These are phyloP conservation scores for Acromyrmex heyeri DNA, from an alignment of 1,140 invertebrate species.

Conservation along the genomic window DNA sequence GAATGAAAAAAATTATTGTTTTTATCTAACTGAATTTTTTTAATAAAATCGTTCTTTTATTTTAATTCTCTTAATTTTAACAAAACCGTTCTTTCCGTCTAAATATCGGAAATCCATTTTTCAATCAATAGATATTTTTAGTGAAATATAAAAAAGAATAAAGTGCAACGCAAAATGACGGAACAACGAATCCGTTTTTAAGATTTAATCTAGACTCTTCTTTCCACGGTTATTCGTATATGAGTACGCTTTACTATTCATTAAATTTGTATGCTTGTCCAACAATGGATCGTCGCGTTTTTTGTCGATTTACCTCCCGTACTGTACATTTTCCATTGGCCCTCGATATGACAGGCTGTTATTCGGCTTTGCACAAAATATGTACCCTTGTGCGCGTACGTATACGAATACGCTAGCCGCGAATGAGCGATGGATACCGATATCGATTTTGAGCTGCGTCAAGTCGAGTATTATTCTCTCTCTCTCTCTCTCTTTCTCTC, in stretches of 20 bases:
- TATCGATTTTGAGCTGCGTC: conserved; percentile 56
- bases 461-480: conserved; percentile 36
- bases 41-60: too few relatives aligned
- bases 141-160: not conserved
- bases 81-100: too few relatives aligned
- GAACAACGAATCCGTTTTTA: not conserved
- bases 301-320: conserved; percentile 42
- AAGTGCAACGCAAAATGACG: too few relatives aligned
- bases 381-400: too few relatives aligned
- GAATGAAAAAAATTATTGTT: too few relatives aligned
- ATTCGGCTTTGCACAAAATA: conserved; percentile 46
- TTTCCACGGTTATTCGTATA: not conserved
- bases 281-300: conserved; percentile 13
- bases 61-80: too few relatives aligned
- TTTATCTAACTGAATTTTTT: too few relatives aligned
- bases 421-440: conserved; percentile 50
- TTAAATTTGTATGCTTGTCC: not conserved
- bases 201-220: not conserved
- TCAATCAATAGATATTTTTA: not conserved
- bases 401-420: not conserved
- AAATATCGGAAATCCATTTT: not conserved
- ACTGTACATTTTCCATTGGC: conserved; percentile 47
- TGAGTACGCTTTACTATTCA: conserved; percentile 12
- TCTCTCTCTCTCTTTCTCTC: too few relatives aligned
- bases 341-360: conserved; percentile 41